Base-by-base conservation (phyloP, 2,113 vertebrate species). In the Bufo gargarizans region DNA sequence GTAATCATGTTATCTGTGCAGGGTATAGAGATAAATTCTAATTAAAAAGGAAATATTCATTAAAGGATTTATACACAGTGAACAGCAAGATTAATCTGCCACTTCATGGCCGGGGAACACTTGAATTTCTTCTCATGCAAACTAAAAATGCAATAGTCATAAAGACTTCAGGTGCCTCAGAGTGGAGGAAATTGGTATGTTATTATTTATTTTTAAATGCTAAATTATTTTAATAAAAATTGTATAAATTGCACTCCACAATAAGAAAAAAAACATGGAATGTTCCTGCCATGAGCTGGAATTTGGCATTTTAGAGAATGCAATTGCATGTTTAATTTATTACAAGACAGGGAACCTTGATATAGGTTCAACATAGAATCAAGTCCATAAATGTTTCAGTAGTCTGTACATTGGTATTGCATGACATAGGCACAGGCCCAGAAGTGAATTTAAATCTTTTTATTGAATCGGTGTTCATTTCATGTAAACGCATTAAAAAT, bases 41-140 rank as follows among this genome's bases (percentile, higher is more conserved):
- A 93, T 92, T 92, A 92, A 89, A 91, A 91, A 86, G 91, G 91
- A 92, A 92, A 85, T 90, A 90, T 92, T 92, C 90, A 92, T 93
- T 92, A 91, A 92, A 92, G 92, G 90, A 90, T 89, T 91, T 55
- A 92, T 90, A 90, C 88, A 78, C 71, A 79, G 85, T 55, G 85
- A 91, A 85, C 0, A 67, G 86, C 0, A 0, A 82, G 50, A 92
- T 92, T 93, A 80, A 89, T 92, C 92, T 92, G 80, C 19, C 14
- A 20, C n/a, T 49, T 90, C 43, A 33, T 82, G 87, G 89, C 71
- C 72, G 55, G 84, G 20, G 2, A 88, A 89, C 72, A 79, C 3
- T 89, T 17, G 11, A 81, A 10, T 55, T 4, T 43, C 11, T 14
- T 84, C 79, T 87, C 78, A 69, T 76, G 76, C 83, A 11, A 59